Conservation (phyloP, 1,140 invertebrate species). For the Lysiphlebus fabarum region DNA sequence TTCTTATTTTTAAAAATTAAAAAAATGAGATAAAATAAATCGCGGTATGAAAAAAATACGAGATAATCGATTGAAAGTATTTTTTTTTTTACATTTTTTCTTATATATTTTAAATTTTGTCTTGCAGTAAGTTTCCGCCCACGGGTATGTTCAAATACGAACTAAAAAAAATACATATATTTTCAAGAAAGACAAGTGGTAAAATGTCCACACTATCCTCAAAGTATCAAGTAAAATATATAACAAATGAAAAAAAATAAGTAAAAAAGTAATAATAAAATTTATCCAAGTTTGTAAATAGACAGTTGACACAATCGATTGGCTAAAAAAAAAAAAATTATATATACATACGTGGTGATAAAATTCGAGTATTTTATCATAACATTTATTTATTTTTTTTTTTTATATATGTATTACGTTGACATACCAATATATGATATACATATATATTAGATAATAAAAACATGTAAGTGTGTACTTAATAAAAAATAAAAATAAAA, state of each 20-base stretch:
- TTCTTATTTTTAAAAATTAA: background rate
- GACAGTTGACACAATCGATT: too few relatives aligned
- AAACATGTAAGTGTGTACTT: background rate
- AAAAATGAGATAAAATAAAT: conserved; percentile 22
- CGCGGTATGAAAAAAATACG: conserved; percentile 19
- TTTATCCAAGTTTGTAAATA: too few relatives aligned
- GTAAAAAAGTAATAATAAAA: too few relatives aligned
- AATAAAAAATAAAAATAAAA: background rate
- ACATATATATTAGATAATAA: too few relatives aligned
- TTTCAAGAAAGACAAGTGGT: conserved; percentile 15
- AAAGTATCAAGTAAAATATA: too few relatives aligned
- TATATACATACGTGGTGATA: too few relatives aligned
- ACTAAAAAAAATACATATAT: background rate
- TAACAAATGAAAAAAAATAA: too few relatives aligned
- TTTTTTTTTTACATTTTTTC: conserved; percentile 9
- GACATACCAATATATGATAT: too few relatives aligned
- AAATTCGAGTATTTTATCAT: too few relatives aligned
- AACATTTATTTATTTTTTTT: background rate
- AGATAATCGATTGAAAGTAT: conserved; percentile 26
- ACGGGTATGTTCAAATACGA: conserved; percentile 1
- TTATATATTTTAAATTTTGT: too few relatives aligned
- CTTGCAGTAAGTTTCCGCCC: conserved; percentile 15
- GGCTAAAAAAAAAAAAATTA: too few relatives aligned
- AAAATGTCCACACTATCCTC: background rate
- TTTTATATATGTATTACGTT: background rate